Base-by-base conservation (phyloP, 2,888 invertebrate species). In the Heliconius hortense region DNA sequence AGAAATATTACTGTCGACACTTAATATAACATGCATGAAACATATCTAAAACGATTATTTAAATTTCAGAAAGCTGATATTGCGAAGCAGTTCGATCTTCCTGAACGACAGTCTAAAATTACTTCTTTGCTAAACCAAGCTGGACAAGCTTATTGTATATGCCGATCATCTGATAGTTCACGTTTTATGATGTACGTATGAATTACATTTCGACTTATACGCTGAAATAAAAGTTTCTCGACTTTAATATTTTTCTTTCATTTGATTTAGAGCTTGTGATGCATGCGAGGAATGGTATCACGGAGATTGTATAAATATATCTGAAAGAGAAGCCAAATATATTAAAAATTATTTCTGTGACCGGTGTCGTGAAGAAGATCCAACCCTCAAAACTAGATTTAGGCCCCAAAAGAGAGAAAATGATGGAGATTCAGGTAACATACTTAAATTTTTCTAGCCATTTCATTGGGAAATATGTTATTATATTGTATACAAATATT, bases 261-360 rank as follows among this genome's bases (percentile, higher is more conserved):
- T 63, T 11, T 15, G 48, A 18, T 75, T 87, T 7, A 98, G 98
- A 88, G 98, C 98, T 59, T 99, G 99, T 91, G 99, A 99, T 89
- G 96, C 97, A 21, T 99, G 99, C 87, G 98, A 99, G 88, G 99
- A 99, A 90, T 99, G 99, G 99, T 99, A 98, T 86, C 99, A 99
- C 86, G 99, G 99, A 1, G 98, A 99, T 86, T 99, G 99, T 88
- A 98, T 99, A 80, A 97, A 97, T 82, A 98, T 99, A 80, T 98
- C 98, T 0, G 98, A 98, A 87, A 96, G 97, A 82, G 98, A 98
- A 86, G 97, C 99, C 0, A 98, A 98, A 85, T 96, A 96, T 81
- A 99, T 99, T 75, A 97, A 98, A 84, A 97, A 97, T 82, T 99
- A 98, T 86, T 99, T 97, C 87, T 99, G 99, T 88, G 95, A 97